Evolutionary conservation across 2,888 invertebrate genomes (phyloP).

Genomic region (Miltochrista miniata): DNA sequence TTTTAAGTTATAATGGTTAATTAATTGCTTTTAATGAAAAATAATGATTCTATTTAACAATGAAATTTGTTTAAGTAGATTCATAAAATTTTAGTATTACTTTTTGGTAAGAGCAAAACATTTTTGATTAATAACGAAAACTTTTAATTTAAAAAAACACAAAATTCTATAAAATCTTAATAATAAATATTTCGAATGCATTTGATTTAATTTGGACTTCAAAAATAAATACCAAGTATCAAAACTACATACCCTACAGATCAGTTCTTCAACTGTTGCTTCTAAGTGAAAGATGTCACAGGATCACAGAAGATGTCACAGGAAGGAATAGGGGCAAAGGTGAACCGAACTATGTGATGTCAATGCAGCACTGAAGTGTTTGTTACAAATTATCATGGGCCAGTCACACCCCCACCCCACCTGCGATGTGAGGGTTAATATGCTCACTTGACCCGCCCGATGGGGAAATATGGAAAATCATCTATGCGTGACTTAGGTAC

Average conservation of each 20-base stretch:
- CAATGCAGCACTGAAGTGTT: slow-evolving; percentile 69
- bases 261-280: slow-evolving; percentile 20
- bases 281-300: slow-evolving; percentile 20
- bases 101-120: too few relatives aligned
- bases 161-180: too few relatives aligned
- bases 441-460: slow-evolving; percentile 73
- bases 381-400: slow-evolving; percentile 70
- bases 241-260: not conserved
- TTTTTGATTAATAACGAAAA: too few relatives aligned
- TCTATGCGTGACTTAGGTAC: slow-evolving; percentile 62
- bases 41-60: too few relatives aligned
- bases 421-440: slow-evolving; percentile 69
- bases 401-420: slow-evolving; percentile 67
- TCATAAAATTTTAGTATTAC: too few relatives aligned
- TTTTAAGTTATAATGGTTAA: too few relatives aligned
- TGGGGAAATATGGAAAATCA: slow-evolving; percentile 59
- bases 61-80: too few relatives aligned
- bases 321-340: slow-evolving; percentile 57
- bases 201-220: not conserved
- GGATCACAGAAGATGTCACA: slow-evolving; percentile 48
- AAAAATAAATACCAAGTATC: not conserved
- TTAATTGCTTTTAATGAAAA: too few relatives aligned
- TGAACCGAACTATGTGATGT: slow-evolving; percentile 69
- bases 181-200: not conserved
- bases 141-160: too few relatives aligned